These are phyloP conservation scores for Hypotaenidia philippensis DNA, from an alignment of 2,797 vertebrate genomes.

Conservation along the genomic window DNA sequence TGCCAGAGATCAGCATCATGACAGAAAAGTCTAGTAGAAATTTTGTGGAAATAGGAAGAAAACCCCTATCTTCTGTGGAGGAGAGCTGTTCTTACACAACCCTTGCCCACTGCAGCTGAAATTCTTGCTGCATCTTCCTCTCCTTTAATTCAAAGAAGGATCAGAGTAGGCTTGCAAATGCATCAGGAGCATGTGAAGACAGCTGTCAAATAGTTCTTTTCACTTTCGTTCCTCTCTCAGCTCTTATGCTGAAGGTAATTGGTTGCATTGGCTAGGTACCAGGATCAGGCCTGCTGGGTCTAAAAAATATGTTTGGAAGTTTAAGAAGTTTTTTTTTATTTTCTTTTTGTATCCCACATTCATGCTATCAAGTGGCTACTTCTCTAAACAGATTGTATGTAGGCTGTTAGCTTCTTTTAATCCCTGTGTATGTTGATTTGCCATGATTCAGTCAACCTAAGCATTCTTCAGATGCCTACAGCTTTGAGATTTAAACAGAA, in stretches of 20 bases:
- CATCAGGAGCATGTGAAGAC: neutral
- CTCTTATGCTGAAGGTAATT: neutral
- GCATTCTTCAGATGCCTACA: conserved; percentile 60
- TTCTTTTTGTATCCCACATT: neutral
- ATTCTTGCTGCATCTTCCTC: neutral
- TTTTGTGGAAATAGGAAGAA: neutral
- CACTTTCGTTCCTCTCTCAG: neutral
- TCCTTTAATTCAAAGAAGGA: neutral
- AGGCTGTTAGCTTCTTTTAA: conserved; percentile 52
- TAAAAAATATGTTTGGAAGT: neutral
- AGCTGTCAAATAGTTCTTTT: neutral
- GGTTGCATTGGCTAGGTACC: neutral
- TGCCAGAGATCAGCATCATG: neutral
- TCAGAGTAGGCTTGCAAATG: neutral
- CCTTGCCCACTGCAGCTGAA: neutral
- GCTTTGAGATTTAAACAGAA: conserved; percentile 71
- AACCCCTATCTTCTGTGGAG: neutral
- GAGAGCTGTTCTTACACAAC: neutral
- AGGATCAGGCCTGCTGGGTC: neutral
- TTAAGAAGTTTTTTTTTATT: neutral
- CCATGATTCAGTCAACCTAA: conserved; percentile 62
- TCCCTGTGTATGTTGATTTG: neutral
- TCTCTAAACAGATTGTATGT: conserved; percentile 18
- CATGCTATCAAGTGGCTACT: neutral
- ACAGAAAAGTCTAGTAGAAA: neutral